Evolutionary conservation across 1,140 invertebrate genomes (phyloP).

Genomic region (Drosophila rhopaloa): DNA sequence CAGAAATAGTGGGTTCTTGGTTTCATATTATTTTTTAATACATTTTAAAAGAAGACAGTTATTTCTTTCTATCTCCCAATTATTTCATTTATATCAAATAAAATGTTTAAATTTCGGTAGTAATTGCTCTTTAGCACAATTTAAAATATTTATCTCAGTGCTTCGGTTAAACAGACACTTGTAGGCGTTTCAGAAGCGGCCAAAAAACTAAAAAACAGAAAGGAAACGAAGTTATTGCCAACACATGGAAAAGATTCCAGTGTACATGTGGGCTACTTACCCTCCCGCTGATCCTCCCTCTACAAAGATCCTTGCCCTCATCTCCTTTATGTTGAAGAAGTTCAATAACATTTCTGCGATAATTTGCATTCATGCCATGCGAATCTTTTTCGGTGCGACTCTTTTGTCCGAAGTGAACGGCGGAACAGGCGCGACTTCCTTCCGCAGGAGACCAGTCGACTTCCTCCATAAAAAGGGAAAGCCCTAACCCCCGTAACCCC

Average conservation of each 20-base stretch:
- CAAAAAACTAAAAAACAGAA: conserved; percentile 12
- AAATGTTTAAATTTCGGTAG: too few relatives aligned
- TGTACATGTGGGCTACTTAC: conserved; percentile 12
- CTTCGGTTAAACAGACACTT: conserved; percentile 14
- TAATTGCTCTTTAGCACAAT: too few relatives aligned
- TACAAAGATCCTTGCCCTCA: neutral
- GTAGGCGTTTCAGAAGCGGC: conserved; percentile 27
- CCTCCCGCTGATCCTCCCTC: neutral
- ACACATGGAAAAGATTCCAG: conserved; percentile 63
- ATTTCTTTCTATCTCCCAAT: too few relatives aligned
- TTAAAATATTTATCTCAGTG: conserved; percentile 5
- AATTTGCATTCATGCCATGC: conserved; percentile 55
- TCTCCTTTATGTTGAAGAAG: conserved; percentile 21
- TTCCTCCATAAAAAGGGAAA: conserved; percentile 51
- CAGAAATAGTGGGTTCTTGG: too few relatives aligned
- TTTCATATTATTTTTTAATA: too few relatives aligned
- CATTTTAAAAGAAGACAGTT: too few relatives aligned
- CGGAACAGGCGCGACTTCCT: conserved; percentile 65
- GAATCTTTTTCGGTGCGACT: conserved; percentile 1
- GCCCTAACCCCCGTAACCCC: neutral
- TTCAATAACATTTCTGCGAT: conserved; percentile 66
- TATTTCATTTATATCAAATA: too few relatives aligned
- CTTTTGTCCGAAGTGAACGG: conserved; percentile 22
- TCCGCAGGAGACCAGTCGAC: conserved; percentile 48
- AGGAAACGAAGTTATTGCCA: conserved; percentile 57